These are phyloP conservation scores for Drosophila putrida DNA, from an alignment of 2,888 invertebrate species.

Conservation along the genomic window DNA sequence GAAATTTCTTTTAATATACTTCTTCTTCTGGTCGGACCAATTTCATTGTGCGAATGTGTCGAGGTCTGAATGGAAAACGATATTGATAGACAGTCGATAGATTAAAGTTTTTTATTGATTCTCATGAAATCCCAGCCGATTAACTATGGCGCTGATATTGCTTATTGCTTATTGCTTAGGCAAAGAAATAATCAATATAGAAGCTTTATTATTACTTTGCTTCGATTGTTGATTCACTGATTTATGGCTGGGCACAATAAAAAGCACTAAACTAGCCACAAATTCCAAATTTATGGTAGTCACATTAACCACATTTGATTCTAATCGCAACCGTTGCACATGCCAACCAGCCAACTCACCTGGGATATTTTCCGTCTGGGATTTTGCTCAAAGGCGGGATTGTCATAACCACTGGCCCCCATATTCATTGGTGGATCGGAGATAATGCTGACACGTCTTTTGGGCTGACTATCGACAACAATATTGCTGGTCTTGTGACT, in stretches of 20 bases:
- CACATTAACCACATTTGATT: slow-evolving; percentile 34
- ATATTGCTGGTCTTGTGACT: slow-evolving; percentile 64
- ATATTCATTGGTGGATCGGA: slow-evolving; percentile 86
- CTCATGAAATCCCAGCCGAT: slow-evolving; percentile 52
- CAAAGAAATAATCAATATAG: slow-evolving; percentile 35
- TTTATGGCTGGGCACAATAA: slow-evolving; percentile 41
- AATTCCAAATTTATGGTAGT: slow-evolving; percentile 70
- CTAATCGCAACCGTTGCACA: slow-evolving; percentile 19
- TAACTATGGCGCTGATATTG: slow-evolving; percentile 30
- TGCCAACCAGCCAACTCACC: slow-evolving; percentile 71
- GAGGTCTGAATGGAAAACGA: slow-evolving; percentile 84
- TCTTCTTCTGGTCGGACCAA: slow-evolving; percentile 90
- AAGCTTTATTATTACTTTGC: slow-evolving; percentile 6
- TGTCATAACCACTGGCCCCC: slow-evolving; percentile 87
- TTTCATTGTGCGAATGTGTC: slow-evolving; percentile 87
- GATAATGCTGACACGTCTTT: slow-evolving; percentile 88
- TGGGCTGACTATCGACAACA: slow-evolving; percentile 85
- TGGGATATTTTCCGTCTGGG: slow-evolving; percentile 85
- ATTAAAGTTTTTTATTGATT: slow-evolving; percentile 8
- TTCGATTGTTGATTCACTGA: slow-evolving; percentile 28
- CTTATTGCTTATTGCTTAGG: slow-evolving; percentile 19
- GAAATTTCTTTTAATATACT: slow-evolving; percentile 89
- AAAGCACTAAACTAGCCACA: slow-evolving; percentile 28
- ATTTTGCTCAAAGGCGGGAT: slow-evolving; percentile 88
- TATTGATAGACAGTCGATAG: neutral